phyloP scores from a whole-genome alignment of 1,140 invertebrate species.

The Belonocnema kinseyi region DNA sequence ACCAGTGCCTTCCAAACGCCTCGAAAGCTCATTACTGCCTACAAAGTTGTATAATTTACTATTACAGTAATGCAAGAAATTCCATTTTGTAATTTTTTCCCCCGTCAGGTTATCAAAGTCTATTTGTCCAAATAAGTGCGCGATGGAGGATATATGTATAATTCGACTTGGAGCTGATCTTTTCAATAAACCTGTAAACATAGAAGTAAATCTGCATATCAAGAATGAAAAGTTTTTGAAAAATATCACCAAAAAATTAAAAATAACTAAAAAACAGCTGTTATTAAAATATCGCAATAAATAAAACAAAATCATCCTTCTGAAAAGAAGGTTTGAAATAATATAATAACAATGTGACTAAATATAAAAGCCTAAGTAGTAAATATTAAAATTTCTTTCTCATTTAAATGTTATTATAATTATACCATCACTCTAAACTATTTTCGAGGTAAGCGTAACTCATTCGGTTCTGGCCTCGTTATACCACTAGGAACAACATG shows the following conservation, averaged over 20 bases:
- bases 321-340: no score
- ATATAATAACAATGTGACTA: no score
- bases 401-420: no score
- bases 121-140: slow-evolving; percentile 85
- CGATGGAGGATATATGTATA: slow-evolving; percentile 89
- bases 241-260: neutral
- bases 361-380: no score
- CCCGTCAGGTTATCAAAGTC: slow-evolving; percentile 89
- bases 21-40: slow-evolving; percentile 88
- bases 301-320: no score
- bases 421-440: no score
- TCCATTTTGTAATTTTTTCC: slow-evolving; percentile 72
- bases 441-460: no score
- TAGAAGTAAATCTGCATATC: slow-evolving; percentile 43
- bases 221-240: slow-evolving; percentile 33
- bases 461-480: no score
- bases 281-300: no score
- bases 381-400: no score
- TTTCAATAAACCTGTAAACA: slow-evolving; percentile 84
- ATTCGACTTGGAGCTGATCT: slow-evolving; percentile 87
- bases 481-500: no score
- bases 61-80: slow-evolving; percentile 86
- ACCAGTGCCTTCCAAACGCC: slow-evolving; percentile 84
- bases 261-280: no score
- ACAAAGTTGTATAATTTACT: slow-evolving; percentile 93